Conservation (phyloP, 2,113 vertebrate genomes). For the Amphiprion percula region DNA sequence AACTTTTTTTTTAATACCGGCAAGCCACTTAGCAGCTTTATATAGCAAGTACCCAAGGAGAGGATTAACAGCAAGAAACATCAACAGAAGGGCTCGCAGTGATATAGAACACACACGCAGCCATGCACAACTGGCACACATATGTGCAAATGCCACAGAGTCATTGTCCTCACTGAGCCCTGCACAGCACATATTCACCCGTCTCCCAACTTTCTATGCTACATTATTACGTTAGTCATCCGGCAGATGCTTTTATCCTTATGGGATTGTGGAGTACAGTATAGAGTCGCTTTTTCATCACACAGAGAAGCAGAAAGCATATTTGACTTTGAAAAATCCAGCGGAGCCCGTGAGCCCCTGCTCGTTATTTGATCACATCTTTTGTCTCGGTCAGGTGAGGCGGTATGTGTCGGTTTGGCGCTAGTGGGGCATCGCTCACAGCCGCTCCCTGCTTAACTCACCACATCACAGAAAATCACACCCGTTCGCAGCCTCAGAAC, state of each 20-base stretch:
- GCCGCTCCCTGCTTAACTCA: slow-evolving; percentile 27
- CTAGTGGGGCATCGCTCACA: slow-evolving; percentile 47
- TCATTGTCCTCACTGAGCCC: slow-evolving; percentile 24
- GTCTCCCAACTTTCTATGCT: slow-evolving; percentile 51
- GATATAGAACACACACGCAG: slow-evolving; percentile 50
- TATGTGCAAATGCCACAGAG: slow-evolving; percentile 7
- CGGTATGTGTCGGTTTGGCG: slow-evolving; percentile 28
- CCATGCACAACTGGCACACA: slow-evolving; percentile 14
- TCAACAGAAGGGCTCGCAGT: slow-evolving; percentile 68
- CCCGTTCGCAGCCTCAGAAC: slow-evolving; percentile 18
- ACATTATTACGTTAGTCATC: slow-evolving; percentile 60
- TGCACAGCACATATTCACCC: slow-evolving; percentile 12
- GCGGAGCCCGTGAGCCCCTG: slow-evolving; percentile 39
- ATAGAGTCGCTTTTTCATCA: slow-evolving; percentile 57
- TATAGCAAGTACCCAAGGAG: slow-evolving; percentile 80
- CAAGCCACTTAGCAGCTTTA: slow-evolving; percentile 84
- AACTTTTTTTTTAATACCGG: slow-evolving; percentile 65
- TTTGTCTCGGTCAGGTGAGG: slow-evolving; percentile 59
- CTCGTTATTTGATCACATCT: slow-evolving; percentile 59
- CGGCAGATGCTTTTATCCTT: slow-evolving; percentile 59
- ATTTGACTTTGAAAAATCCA: slow-evolving; percentile 60
- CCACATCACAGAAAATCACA: slow-evolving; percentile 47
- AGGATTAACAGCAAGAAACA: slow-evolving; percentile 80
- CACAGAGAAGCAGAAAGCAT: slow-evolving; percentile 25
- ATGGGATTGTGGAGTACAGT: slow-evolving; percentile 42